Evolutionary conservation across 2,113 vertebrate genomes (phyloP), one percentile per base, ranked within the genome.

Genomic region (Propithecus coquereli): DNA sequence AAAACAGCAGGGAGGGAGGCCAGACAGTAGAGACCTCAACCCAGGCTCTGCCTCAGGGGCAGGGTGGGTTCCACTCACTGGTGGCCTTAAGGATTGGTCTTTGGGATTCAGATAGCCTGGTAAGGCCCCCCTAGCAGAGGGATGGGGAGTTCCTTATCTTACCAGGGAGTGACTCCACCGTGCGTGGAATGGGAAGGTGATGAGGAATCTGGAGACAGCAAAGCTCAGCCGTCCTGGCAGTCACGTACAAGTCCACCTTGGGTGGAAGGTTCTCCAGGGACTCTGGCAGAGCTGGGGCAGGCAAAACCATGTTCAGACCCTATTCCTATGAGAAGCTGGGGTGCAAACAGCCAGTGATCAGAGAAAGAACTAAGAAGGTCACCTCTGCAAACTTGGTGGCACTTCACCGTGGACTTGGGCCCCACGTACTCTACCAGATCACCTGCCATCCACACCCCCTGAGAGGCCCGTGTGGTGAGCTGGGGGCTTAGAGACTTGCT

Each of bases 371-470:
- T n/a, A 34, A 25, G 57, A 81, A 54, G 40, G 6, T 30, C 14
- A 22, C 45, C 4, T 95, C 8, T 61, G 10, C 11, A 34, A 66
- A 32, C 1, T 0, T 13, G 25, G 43, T n/a, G 25, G 34, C 34
- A 3, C 14, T 74, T n/a, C 76, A 57, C 57, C 32, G 0, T 40
- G 17, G n/a, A 1, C 27, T 6, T 23, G 32, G 16, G 25, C 2
- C 32, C n/a, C 3, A n/a, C 65, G 32, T 6, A 5, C 30, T 43
- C 32, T 59, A 8, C 23, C 10, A 16, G 11, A 2, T 4, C 14
- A 1, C 20, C 76, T 3, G 17, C n/a, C 10, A 1, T 65, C 7
- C 12, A 73, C 18, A 59, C 12, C 8, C 13, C 32, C 8, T 0
- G 9, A n/a, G 82, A 70, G 23, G 17, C 66, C 2, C 18, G 0